Evolutionary conservation across 2,888 invertebrate species (phyloP).

Genomic region (Gymnocheta viridis): DNA sequence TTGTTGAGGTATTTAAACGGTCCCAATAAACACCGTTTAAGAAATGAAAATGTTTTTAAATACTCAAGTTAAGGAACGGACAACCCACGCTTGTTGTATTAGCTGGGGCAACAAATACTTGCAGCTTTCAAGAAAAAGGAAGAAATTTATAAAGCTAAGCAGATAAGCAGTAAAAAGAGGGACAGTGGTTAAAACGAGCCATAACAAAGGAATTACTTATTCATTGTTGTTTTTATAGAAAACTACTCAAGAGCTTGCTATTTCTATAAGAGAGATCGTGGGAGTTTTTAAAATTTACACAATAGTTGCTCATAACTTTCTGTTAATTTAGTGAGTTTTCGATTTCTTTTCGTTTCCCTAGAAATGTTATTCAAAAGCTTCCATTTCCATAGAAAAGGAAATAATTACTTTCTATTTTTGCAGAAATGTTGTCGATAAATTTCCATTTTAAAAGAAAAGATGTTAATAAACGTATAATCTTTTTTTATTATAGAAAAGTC

Average conservation of each 20-base stretch:
- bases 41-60: constrained; percentile 34
- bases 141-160: background rate
- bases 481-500: background rate
- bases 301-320: too few species aligned
- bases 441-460: background rate
- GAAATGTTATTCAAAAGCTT: too few species aligned
- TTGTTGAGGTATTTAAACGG: constrained; percentile 50
- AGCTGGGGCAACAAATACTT: background rate
- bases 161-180: background rate
- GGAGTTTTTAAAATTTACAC: background rate
- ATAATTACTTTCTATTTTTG: background rate
- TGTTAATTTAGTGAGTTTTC: too few species aligned
- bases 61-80: constrained; percentile 10
- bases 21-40: constrained; percentile 51
- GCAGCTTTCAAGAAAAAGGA: background rate
- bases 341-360: too few species aligned
- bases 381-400: too few species aligned
- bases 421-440: background rate
- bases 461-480: too few species aligned
- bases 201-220: too few species aligned
- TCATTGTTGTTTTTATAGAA: background rate
- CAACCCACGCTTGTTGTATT: constrained; percentile 39
- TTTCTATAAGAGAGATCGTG: too few species aligned
- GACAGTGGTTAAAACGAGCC: too few species aligned
- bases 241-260: background rate